Conservation (phyloP, 2,113 vertebrate genomes). For the Mobula hypostoma region DNA sequence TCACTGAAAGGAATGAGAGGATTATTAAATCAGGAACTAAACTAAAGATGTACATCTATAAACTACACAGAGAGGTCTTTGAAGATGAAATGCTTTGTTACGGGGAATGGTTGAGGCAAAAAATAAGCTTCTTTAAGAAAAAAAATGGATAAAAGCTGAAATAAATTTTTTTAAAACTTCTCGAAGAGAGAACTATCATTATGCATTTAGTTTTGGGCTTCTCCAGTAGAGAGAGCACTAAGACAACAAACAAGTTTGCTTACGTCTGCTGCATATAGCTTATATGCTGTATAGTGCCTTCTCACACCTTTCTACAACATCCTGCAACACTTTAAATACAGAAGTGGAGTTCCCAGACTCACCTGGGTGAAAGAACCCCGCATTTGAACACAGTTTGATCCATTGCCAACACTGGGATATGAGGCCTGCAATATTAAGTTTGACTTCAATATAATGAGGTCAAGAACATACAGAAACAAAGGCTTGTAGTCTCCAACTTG, state of each 20-base stretch:
- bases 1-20: background rate
- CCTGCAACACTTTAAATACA: background rate
- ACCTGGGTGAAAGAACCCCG: background rate
- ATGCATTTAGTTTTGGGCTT: background rate
- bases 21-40: background rate
- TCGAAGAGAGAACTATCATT: too few relatives aligned
- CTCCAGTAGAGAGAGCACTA: background rate
- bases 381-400: background rate
- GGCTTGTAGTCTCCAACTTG: too few relatives aligned
- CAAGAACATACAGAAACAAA: background rate
- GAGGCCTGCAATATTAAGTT: background rate
- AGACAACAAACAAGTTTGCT: background rate
- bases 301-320: background rate
- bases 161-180: background rate
- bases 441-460: background rate
- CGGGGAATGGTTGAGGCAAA: background rate
- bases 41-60: background rate
- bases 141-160: background rate
- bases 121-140: background rate
- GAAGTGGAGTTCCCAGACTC: background rate
- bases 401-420: too few relatives aligned
- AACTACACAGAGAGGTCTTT: background rate
- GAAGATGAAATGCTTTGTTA: background rate
- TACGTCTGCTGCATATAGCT: background rate
- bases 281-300: background rate